Conservation (phyloP, 2,888 invertebrate species). For the Drosophila algonquin region DNA sequence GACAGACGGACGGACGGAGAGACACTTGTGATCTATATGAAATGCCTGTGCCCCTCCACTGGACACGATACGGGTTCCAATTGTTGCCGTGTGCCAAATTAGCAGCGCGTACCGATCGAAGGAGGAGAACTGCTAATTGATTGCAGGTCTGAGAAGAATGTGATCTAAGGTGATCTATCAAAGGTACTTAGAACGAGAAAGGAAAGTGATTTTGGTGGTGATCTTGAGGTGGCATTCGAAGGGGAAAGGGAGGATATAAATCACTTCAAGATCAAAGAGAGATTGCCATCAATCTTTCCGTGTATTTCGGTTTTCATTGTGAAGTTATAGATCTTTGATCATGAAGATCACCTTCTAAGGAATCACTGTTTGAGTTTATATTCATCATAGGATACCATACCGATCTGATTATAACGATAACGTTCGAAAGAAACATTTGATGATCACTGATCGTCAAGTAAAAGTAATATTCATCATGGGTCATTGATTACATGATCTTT, state of each 20-base stretch:
- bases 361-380: no score
- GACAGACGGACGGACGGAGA: not conserved
- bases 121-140: conserved; percentile 26
- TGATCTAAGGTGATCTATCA: conserved; percentile 18
- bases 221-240: not conserved
- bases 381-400: no score
- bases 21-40: conserved; percentile 58
- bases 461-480: no score
- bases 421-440: no score
- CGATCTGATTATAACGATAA: no score
- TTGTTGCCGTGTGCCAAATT: conserved; percentile 48
- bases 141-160: conserved; percentile 3
- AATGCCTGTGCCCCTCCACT: conserved; percentile 4
- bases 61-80: conserved; percentile 18
- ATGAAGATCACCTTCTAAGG: no score
- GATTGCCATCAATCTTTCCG: not conserved
- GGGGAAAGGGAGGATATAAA: not conserved
- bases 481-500: no score
- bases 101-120: conserved; percentile 9
- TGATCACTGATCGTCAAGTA: no score
- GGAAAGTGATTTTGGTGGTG: not conserved
- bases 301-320: not conserved
- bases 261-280: not conserved
- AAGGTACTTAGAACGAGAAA: no score
- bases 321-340: not conserved